Base-by-base conservation (phyloP, 2,888 invertebrate genomes). In the Bursaphelenchus okinawaensis region DNA sequence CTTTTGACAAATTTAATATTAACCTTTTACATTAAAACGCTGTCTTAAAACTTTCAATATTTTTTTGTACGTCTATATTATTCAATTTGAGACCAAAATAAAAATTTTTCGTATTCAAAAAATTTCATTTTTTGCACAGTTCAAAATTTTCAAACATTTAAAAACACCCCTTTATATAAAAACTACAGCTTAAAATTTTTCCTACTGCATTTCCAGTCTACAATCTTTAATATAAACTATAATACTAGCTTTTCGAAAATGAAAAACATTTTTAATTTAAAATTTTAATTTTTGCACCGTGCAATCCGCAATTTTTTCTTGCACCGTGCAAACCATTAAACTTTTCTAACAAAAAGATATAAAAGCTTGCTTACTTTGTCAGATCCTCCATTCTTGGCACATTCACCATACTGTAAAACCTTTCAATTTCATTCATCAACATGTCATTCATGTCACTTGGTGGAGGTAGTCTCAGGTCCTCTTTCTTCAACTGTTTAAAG, bases 381-480 rank as follows among this genome's bases (percentile, higher is more conserved):
- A 95, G 94, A 67, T 92, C 88, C 82, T 96, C 95, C 82, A 95
- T 93, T 75, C 91, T 91, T 7, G 95, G 93, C 19, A 55, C 68
- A 16, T 91, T 89, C 9, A 62, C 68, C 51, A 63, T 66, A 0
- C 91, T 90, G 84, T 96, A 96, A 86, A 96, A 98, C 1, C 93
- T 92, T 80, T 95, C 93, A 0, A 98, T 90, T 8, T 96, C 95
- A 22, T 91, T 91, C 31, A 95, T 86, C 51, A 98, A 86, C 67
- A 93, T 87, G 69, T 96, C 95, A 81, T 89, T 93, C 16, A 95
- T 95, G 26, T 95, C 93, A 69, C 92, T 90, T 1, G 95, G 93
- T 8, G 94, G 91, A 22, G 96, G 96, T 69, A 98, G 86, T 57
- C 94, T 88, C 74, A 98, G 91, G 72, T 88, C 89, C 66, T 89